A percentile compares a stretch with the other conserved stretches of the same genome.
These are phyloP conservation scores for Clostera curtula DNA, from an alignment of 2,888 invertebrate species.

Conservation along the genomic window DNA sequence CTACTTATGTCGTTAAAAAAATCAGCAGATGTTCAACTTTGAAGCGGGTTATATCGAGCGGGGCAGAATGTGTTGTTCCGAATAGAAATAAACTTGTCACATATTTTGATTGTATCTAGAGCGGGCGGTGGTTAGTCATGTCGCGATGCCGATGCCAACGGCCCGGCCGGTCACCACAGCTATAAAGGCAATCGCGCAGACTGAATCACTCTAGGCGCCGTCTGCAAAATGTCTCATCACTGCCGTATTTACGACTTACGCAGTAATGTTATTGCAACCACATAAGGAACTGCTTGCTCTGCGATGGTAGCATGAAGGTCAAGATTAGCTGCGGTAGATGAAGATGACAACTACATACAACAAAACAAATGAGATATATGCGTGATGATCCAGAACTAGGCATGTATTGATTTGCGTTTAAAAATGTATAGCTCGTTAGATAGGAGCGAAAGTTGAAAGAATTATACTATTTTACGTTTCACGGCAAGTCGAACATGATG, in stretches of 20 bases:
- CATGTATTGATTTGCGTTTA: too few relatives aligned
- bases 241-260: conserved; percentile 47
- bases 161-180: conserved; percentile 57
- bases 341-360: background rate
- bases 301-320: conserved; percentile 13
- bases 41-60: conserved; percentile 65
- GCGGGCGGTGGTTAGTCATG: conserved; percentile 71
- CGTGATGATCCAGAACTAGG: too few relatives aligned
- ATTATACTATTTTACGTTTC: too few relatives aligned
- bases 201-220: conserved; percentile 71
- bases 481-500: background rate
- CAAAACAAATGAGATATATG: too few relatives aligned
- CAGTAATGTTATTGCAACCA: conserved; percentile 25
- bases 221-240: conserved; percentile 72
- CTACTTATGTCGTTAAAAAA: conserved; percentile 72
- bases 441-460: too few relatives aligned
- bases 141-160: conserved; percentile 68
- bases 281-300: conserved; percentile 16
- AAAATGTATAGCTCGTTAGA: too few relatives aligned
- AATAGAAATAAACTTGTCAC: conserved; percentile 76
- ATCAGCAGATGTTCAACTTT: conserved; percentile 70
- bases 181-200: conserved; percentile 68
- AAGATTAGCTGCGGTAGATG: background rate
- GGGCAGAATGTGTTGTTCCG: conserved; percentile 67
- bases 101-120: conserved; percentile 75